Evolutionary conservation across 2,797 vertebrate species (phyloP), one percentile per base, ranked within the genome.

Genomic region (Arremon aurantiirostris): DNA sequence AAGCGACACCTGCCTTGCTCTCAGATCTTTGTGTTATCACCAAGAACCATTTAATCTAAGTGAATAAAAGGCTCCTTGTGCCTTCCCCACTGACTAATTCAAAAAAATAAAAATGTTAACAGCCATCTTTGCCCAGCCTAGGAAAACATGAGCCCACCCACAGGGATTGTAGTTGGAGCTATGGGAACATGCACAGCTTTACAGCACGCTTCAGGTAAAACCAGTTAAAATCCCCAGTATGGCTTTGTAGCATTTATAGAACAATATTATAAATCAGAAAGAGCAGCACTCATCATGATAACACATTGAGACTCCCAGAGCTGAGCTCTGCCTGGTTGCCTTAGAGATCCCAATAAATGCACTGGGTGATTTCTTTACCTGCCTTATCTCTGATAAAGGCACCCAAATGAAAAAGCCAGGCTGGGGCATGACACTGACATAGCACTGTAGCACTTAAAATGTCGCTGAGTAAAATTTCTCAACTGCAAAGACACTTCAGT

Each of bases 21-120:
- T 85, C 53, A 72, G 56, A 27, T 37, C 57, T 82, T 32, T 65
- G 61, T 52, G 34, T 65, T 41, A 89, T 55, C 89, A 81, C 69
- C 71, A 69, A 88, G 78, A 87, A 55, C 32, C 65, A 76, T 81
- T 87, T 87, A 85, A 93, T 76, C 8, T 80, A 56, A 88, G 66
- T 69, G 61, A 91, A 90, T 55, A 86, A 91, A 85, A 83, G 65
- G 59, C 61, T 92, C 11, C 4, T 49, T 0, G 0, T 53, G 42
- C 24, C 42, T 83, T 94, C 61, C 79, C 84, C 28, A 70, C 50
- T 39, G 56, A 86, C 93, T 72, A 5, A 46, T 78, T 73, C 0
- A 90, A 63, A 69, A 79, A 75, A 75, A 12, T 4, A 27, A 37
- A 72, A 47, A 49, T 7, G 3, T 72, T 64, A 75, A 50, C 53